phyloP scores from a whole-genome alignment of 2,888 invertebrate species.

The Pocota personata region DNA sequence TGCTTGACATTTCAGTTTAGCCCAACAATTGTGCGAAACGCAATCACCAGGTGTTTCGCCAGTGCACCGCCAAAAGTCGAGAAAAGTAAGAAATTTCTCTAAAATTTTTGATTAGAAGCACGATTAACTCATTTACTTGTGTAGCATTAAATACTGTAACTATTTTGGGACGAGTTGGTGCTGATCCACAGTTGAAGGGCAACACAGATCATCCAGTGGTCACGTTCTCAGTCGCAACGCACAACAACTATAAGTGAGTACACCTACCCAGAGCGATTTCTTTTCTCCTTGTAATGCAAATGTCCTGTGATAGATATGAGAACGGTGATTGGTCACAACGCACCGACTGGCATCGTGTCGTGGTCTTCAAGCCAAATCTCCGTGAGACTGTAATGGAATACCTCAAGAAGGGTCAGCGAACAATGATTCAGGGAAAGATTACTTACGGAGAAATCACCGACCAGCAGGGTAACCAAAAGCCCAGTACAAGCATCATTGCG shows the following conservation, averaged over 20 bases:
- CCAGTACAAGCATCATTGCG: slow-evolving; percentile 92
- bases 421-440: slow-evolving; percentile 91
- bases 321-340: slow-evolving; percentile 91
- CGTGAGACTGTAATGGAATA: slow-evolving; percentile 91
- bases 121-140: background rate
- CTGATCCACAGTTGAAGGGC: slow-evolving; percentile 94
- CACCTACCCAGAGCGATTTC: background rate
- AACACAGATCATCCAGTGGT: slow-evolving; percentile 92
- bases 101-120: background rate
- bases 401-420: slow-evolving; percentile 93
- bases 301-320: slow-evolving; percentile 84
- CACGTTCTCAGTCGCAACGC: slow-evolving; percentile 95
- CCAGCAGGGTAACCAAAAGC: slow-evolving; percentile 88
- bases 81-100: slow-evolving; percentile 75
- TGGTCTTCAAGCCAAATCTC: slow-evolving; percentile 92
- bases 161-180: slow-evolving; percentile 93
- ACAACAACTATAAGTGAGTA: slow-evolving; percentile 88
- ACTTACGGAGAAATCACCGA: slow-evolving; percentile 93
- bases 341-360: slow-evolving; percentile 96
- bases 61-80: slow-evolving; percentile 76
- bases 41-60: slow-evolving; percentile 30
- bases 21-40: background rate
- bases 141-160: slow-evolving; percentile 92
- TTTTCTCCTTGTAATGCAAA: background rate
- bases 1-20: slow-evolving; percentile 39